Percentiles rank a stretch among this genome's conserved stretches.
Conservation (phyloP, 2,797 vertebrate genomes). For the Thunnus albacares region DNA sequence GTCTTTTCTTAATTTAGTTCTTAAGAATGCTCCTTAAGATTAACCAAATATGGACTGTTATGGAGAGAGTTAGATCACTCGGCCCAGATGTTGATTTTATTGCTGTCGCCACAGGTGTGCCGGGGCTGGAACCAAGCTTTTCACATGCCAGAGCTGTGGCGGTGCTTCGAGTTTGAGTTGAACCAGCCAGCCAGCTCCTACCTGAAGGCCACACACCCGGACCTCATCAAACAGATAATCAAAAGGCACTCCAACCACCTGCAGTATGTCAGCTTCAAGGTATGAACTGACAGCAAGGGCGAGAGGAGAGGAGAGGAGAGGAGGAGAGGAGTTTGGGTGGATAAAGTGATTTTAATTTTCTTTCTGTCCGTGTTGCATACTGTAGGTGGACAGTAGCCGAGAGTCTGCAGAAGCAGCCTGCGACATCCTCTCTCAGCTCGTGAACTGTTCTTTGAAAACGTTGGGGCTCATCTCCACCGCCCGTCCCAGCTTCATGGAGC, state of each 20-base stretch:
- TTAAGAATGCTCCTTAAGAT: not conserved
- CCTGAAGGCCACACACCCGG: constrained; percentile 96
- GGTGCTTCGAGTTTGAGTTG: constrained; percentile 97
- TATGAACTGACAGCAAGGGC: constrained; percentile 61
- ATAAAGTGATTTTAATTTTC: not conserved
- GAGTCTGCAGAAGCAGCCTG: constrained; percentile 98
- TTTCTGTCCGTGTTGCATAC: constrained; percentile 20
- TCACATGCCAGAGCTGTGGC: constrained; percentile 98
- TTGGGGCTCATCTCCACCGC: constrained; percentile 97
- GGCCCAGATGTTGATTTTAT: not conserved
- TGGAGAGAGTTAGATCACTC: not conserved
- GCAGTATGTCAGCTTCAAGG: constrained; percentile 99
- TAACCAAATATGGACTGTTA: not conserved
- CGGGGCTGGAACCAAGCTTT: constrained; percentile 94
- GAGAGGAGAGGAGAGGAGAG: not conserved
- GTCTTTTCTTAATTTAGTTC: not conserved
- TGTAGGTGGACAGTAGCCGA: constrained; percentile 97
- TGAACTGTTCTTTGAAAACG: constrained; percentile 97
- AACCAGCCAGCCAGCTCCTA: constrained; percentile 96
- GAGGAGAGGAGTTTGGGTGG: not conserved
- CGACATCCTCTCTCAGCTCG: constrained; percentile 96
- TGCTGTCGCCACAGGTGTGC: constrained; percentile 86
- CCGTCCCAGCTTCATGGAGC: constrained; percentile 97
- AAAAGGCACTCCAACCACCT: constrained; percentile 96
- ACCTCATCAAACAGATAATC: constrained; percentile 97